A percentile compares a stretch with the other conserved stretches of the same genome.
Conservation (phyloP, 2,113 vertebrate species). For the Datnioides undecimradiatus region DNA sequence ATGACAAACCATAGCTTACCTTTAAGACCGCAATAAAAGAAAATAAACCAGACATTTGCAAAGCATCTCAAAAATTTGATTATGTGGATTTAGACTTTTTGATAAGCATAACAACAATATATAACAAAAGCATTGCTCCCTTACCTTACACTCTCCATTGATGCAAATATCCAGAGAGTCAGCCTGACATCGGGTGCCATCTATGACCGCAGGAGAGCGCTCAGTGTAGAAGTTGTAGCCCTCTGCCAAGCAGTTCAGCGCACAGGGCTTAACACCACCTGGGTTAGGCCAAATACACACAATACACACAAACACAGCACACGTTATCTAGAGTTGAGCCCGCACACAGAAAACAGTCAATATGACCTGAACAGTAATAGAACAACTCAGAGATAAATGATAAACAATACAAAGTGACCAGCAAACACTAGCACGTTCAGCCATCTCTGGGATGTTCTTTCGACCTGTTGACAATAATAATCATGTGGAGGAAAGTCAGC, state of each 20-base stretch:
- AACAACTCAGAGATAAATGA: neutral
- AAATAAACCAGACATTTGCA: neutral
- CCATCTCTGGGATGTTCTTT: conserved; percentile 38
- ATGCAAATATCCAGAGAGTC: conserved; percentile 99
- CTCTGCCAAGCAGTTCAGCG: conserved; percentile 97
- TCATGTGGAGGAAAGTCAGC: conserved; percentile 23
- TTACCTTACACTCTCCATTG: conserved; percentile 99
- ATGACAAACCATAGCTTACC: no score
- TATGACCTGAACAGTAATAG: neutral
- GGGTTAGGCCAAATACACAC: conserved; percentile 48
- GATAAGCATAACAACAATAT: neutral
- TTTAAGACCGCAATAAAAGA: neutral
- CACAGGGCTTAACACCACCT: conserved; percentile 98
- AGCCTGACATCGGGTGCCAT: conserved; percentile 95
- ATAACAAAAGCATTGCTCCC: neutral
- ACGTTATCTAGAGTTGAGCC: conserved; percentile 12
- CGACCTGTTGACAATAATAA: conserved; percentile 47
- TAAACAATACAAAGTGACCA: conserved; percentile 13
- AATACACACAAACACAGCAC: conserved; percentile 19
- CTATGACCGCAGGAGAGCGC: conserved; percentile 95
- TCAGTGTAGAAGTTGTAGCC: conserved; percentile 99
- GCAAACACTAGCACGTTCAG: neutral
- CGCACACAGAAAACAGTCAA: conserved; percentile 33
- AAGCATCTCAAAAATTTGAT: neutral
- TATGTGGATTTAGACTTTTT: neutral